A percentile compares a stretch with the other conserved stretches of the same genome.
Conservation (phyloP, 2,888 invertebrate species). For the Terebella lapidaria region DNA sequence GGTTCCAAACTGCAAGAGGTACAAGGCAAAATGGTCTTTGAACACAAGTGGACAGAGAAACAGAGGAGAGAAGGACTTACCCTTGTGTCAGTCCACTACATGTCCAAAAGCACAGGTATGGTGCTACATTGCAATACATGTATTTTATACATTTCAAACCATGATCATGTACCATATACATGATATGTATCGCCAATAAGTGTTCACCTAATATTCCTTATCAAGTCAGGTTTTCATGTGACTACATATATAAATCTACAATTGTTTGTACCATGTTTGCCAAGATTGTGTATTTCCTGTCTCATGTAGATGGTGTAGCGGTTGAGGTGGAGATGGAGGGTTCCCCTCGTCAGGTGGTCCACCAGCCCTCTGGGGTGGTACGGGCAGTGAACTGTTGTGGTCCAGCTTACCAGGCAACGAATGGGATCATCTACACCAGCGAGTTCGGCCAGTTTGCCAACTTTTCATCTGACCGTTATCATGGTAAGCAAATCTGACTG, state of each 20-base stretch:
- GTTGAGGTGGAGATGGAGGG: constrained; percentile 28
- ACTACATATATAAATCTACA: too few species aligned
- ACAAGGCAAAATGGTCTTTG: constrained; percentile 24
- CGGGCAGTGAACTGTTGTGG: constrained; percentile 32
- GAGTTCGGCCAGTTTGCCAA: constrained; percentile 32
- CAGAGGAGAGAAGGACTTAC: constrained; percentile 27
- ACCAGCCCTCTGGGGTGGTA: constrained; percentile 31
- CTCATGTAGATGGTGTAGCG: constrained; percentile 7
- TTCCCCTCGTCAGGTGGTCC: constrained; percentile 28
- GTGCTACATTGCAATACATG: neutral
- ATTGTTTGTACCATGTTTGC: too few species aligned
- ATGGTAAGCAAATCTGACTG: constrained; percentile 21
- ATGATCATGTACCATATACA: too few species aligned
- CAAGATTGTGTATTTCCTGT: too few species aligned
- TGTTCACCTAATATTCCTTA: too few species aligned
- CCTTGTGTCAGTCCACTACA: constrained; percentile 29
- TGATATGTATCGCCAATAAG: too few species aligned
- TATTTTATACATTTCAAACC: too few species aligned
- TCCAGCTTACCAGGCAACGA: constrained; percentile 31
- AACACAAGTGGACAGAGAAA: constrained; percentile 24
- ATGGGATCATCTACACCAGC: constrained; percentile 32
- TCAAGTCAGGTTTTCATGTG: too few species aligned
- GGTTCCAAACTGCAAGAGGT: constrained; percentile 18
- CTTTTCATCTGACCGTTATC: constrained; percentile 20
- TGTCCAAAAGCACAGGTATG: neutral